Evolutionary conservation across 2,113 vertebrate genomes (phyloP).

Genomic region (Orthonyx spaldingii): DNA sequence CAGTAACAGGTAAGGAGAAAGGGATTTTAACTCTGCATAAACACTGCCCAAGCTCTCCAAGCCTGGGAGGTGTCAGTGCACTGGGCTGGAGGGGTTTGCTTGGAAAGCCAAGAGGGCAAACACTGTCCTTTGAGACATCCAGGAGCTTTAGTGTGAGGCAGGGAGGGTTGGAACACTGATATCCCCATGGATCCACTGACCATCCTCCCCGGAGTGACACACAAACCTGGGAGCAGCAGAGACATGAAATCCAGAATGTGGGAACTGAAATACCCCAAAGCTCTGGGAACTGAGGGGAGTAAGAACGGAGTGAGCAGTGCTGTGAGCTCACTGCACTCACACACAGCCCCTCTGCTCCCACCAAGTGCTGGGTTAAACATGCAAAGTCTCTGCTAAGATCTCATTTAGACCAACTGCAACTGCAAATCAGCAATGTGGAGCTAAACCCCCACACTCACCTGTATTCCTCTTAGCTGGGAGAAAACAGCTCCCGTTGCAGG

Average conservation of each 20-base stretch:
- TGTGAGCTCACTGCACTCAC: not conserved
- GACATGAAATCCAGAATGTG: not conserved
- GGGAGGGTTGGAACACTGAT: rapidly evolving
- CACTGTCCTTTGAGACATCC: not conserved
- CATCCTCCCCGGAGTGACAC: rapidly evolving
- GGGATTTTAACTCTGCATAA: not conserved
- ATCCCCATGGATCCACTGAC: not conserved
- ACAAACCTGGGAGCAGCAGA: not conserved
- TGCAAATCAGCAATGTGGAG: not conserved
- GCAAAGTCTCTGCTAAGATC: not conserved
- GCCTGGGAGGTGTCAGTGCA: not conserved
- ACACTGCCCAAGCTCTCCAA: not conserved
- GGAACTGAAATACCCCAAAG: not conserved
- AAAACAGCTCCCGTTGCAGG: not conserved
- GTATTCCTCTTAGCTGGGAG: not conserved
- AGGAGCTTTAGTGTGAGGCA: not conserved
- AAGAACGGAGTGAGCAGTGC: not conserved
- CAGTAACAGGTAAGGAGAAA: not conserved
- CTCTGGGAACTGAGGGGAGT: not conserved
- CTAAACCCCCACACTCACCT: not conserved
- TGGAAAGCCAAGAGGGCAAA: not conserved
- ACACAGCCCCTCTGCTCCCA: not conserved
- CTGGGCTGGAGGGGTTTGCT: not conserved
- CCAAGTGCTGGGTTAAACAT: not conserved
- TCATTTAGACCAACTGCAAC: not conserved